phyloP scores from a whole-genome alignment of 1,140 invertebrate genomes.

The Caenorhabditis briggsae region DNA sequence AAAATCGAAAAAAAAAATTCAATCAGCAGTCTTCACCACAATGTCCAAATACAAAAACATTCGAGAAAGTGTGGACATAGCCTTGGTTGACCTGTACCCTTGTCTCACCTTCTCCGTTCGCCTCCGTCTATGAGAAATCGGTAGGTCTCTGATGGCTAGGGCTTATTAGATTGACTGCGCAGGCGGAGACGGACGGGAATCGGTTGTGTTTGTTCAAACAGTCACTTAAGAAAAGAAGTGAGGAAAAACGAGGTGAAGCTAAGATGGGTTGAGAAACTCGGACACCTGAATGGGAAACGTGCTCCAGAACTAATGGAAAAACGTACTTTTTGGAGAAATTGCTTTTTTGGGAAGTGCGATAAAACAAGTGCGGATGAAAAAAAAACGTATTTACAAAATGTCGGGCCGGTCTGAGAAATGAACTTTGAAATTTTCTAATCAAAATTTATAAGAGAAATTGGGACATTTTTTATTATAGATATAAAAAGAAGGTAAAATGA shows the following conservation, averaged over 20 bases:
- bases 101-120: neutral
- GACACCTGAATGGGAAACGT: neutral
- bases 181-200: conserved; percentile 4
- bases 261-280: neutral
- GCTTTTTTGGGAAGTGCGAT: no score
- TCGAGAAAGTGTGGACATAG: conserved; percentile 26
- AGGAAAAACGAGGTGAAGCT: neutral
- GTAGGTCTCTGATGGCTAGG: neutral
- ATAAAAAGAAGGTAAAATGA: no score
- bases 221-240: conserved; percentile 38
- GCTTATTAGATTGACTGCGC: conserved; percentile 43
- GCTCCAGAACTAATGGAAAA: no score
- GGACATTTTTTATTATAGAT: no score
- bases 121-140: neutral
- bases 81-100: conserved; percentile 31
- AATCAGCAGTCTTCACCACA: neutral
- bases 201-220: conserved; percentile 40
- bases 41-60: neutral
- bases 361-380: no score
- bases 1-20: neutral
- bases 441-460: no score
- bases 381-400: no score
- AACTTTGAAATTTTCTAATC: no score
- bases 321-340: no score
- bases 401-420: no score